Evolutionary conservation across 1,140 invertebrate genomes (phyloP), one percentile per base, ranked within the genome.

Genomic region (Trachymyrmex cornetzi): DNA sequence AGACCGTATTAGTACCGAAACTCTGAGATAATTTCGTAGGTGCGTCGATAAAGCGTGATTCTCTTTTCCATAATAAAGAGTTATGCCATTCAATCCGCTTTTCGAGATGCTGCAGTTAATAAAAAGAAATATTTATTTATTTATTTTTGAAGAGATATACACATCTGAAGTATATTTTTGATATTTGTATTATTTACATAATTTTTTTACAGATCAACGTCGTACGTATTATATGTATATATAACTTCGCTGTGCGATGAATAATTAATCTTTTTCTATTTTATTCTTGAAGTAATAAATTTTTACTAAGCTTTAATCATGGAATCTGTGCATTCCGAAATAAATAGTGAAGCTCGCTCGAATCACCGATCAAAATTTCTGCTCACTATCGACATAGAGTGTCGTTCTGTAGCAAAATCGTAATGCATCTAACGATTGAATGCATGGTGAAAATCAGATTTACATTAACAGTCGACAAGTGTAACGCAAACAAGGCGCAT

Each of bases 1-100:
- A 55, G 14, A 84, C 55, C 69, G 55, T 84, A 84, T 84, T 84
- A 84, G 55, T 38, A 61, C 38, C 38, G 38, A 84, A 84, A 75
- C 55, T 84, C n/a, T 7, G 38, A 34, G 38, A 84, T 84, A 84
- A 75, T 63, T 80, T 69, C 3, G 19, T 55, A 61, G 19, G 14
- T 22, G 38, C 9, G 24, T 4, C 38, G 24, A 74, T 74, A 74
- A 74, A 74, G 59, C 38, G 3, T 55, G 7, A 61, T 19, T 69
- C 30, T 34, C 16, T 71, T 22, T 57, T 53, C 9, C 14, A 7
- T 61, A 57, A 48, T 61, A 57, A 71, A 50, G n/a, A 82, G 19
- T 27, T 24, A 9, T 14, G 16, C 59, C 16, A 72, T 16, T 44
- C 6, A 16, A 1, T n/a, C 1, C 12, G 30, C 3, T 81, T 57